Conservation (phyloP, 2,888 invertebrate genomes). For the Thelaira solivaga region DNA sequence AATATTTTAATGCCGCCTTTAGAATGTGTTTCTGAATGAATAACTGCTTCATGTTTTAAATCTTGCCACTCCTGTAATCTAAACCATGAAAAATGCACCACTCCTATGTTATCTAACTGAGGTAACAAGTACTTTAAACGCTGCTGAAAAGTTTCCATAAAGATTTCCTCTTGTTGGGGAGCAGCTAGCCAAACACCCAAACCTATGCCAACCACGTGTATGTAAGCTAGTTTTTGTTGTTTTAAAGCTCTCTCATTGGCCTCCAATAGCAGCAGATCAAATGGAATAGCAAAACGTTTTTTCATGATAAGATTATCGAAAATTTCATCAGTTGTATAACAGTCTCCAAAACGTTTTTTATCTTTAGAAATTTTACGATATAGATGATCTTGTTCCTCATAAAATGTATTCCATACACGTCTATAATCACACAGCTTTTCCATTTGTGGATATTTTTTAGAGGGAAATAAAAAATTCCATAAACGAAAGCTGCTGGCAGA, state of each 20-base stretch:
- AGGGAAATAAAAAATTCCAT: slow-evolving; percentile 3
- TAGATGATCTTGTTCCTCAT: slow-evolving; percentile 66
- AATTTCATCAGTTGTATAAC: slow-evolving; percentile 66
- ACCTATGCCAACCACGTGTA: slow-evolving; percentile 83
- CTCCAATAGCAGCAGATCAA: slow-evolving; percentile 81
- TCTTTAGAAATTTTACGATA: slow-evolving; percentile 62
- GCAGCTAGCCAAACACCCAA: slow-evolving; percentile 83
- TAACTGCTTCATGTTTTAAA: slow-evolving; percentile 76
- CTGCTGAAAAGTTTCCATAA: slow-evolving; percentile 81
- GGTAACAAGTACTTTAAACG: slow-evolving; percentile 78
- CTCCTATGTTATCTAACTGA: slow-evolving; percentile 79
- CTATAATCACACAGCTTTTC: slow-evolving; percentile 65
- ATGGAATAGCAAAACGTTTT: slow-evolving; percentile 78
- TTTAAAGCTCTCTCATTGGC: slow-evolving; percentile 80
- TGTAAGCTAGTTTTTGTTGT: slow-evolving; percentile 78
- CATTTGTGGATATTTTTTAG: neutral
- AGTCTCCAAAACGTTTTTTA: slow-evolving; percentile 68
- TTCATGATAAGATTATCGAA: slow-evolving; percentile 74
- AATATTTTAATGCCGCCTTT: slow-evolving; percentile 78
- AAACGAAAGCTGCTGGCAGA: neutral
- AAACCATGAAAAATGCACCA: slow-evolving; percentile 83
- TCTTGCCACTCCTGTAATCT: slow-evolving; percentile 76
- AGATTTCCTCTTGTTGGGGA: slow-evolving; percentile 81
- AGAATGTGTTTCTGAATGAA: slow-evolving; percentile 67
- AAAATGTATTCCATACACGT: slow-evolving; percentile 68